Evolutionary conservation across 2,797 vertebrate species (phyloP).

Genomic region (Knipowitschia caucasica): DNA sequence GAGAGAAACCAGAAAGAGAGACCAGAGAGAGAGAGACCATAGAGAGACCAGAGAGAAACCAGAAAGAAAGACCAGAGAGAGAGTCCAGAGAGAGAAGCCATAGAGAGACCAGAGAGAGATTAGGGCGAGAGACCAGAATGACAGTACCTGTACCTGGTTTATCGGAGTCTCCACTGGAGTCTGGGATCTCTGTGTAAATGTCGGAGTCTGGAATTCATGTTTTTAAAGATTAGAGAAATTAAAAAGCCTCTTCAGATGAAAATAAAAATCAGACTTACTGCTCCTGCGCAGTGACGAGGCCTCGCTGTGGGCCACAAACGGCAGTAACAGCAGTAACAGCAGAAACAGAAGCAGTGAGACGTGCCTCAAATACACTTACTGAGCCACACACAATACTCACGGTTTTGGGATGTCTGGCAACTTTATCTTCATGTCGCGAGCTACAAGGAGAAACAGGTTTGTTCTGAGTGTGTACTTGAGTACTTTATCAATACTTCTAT

Average conservation of each 20-base stretch:
- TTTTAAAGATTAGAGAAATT: not conserved
- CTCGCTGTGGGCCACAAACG: not conserved
- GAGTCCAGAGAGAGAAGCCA: no score
- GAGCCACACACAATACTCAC: constrained; percentile 46
- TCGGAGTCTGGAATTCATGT: constrained; percentile 77
- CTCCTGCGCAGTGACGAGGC: not conserved
- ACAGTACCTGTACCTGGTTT: not conserved
- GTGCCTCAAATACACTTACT: no score
- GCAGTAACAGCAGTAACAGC: no score
- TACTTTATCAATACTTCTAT: no score
- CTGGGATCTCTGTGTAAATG: constrained; percentile 89
- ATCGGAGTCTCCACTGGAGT: constrained; percentile 30
- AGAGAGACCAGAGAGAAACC: no score
- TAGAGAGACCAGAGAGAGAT: no score
- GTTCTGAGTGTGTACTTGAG: not conserved
- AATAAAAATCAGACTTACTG: not conserved
- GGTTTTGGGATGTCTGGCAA: constrained; percentile 71
- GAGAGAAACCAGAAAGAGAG: no score
- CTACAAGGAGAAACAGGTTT: constrained; percentile 45
- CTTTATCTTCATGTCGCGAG: constrained; percentile 51
- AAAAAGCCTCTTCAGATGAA: not conserved
- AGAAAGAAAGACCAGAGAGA: no score
- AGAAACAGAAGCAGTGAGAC: no score
- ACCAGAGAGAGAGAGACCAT: no score
- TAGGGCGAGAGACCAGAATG: no score